These are phyloP conservation scores for Platorchestia sp. DNA, from an alignment of 1,140 invertebrate species.

Conservation along the genomic window DNA sequence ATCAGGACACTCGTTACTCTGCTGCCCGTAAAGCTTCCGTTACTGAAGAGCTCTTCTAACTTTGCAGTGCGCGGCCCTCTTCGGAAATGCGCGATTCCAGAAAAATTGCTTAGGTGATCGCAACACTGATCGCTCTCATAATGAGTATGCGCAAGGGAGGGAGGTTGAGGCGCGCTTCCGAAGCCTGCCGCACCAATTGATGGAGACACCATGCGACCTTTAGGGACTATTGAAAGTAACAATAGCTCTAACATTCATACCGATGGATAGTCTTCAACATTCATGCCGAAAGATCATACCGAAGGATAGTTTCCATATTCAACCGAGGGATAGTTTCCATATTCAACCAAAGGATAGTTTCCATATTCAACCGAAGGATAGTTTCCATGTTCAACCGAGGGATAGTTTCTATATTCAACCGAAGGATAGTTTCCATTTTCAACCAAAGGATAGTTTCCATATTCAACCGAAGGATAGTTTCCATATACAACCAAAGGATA, in stretches of 20 bases:
- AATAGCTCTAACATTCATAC: background rate
- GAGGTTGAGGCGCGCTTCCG: background rate
- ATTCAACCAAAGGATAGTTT: too few species aligned
- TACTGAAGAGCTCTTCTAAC: slow-evolving; percentile 39
- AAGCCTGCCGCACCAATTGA: background rate
- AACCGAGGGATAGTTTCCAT: too few species aligned
- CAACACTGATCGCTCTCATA: slow-evolving; percentile 7
- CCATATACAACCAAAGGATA: too few species aligned
- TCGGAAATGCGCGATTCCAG: slow-evolving; percentile 32
- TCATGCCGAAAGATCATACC: too few species aligned
- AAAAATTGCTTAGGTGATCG: slow-evolving; percentile 25
- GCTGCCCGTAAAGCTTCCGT: slow-evolving; percentile 37
- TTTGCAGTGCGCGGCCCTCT: slow-evolving; percentile 22
- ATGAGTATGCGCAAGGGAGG: background rate
- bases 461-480: too few species aligned
- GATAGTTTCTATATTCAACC: too few species aligned
- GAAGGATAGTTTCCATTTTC: too few species aligned
- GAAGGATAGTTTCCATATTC: too few species aligned
- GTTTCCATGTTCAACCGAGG: too few species aligned
- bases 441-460: too few species aligned
- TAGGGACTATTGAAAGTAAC: background rate
- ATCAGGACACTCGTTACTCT: slow-evolving; percentile 30
- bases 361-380: too few species aligned
- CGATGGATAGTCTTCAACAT: background rate
- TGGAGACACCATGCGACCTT: background rate